Conservation (phyloP, 2,797 vertebrate genomes). For the Thaleichthys pacificus region DNA sequence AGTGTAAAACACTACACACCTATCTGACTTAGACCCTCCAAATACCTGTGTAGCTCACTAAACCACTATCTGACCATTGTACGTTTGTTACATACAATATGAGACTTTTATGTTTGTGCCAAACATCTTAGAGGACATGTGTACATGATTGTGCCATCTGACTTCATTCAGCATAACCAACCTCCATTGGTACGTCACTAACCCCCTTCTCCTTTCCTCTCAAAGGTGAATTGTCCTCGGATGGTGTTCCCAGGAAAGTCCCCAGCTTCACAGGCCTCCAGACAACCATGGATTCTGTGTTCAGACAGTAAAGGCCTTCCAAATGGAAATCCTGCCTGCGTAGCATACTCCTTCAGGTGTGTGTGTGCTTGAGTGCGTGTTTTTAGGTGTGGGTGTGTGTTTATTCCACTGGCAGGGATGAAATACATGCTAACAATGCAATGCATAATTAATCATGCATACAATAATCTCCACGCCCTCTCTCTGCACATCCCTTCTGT, state of each 20-base stretch:
- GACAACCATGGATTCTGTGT: slow-evolving; percentile 67
- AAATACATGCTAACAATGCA: slow-evolving; percentile 48
- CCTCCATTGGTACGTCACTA: neutral
- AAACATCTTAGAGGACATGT: too few species aligned
- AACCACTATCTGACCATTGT: too few species aligned
- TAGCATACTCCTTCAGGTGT: slow-evolving; percentile 80
- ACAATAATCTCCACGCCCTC: slow-evolving; percentile 52
- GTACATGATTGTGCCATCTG: too few species aligned
- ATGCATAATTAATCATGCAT: slow-evolving; percentile 66
- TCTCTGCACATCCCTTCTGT: slow-evolving; percentile 11
- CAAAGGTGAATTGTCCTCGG: slow-evolving; percentile 70
- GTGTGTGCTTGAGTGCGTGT: slow-evolving; percentile 10
- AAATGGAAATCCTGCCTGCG: slow-evolving; percentile 52
- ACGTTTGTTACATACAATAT: too few species aligned
- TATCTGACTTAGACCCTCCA: too few species aligned
- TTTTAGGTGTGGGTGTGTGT: slow-evolving; percentile 1
- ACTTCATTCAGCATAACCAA: too few species aligned
- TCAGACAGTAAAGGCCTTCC: slow-evolving; percentile 72
- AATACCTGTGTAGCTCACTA: too few species aligned
- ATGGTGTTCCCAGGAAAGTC: slow-evolving; percentile 38
- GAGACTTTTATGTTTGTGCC: too few species aligned
- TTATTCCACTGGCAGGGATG: slow-evolving; percentile 34
- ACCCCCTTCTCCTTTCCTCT: slow-evolving; percentile 15
- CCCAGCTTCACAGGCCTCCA: slow-evolving; percentile 29
- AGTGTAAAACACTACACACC: neutral